Base-by-base conservation (phyloP, 2,888 invertebrate genomes). In the Polylopha cassiicola region DNA sequence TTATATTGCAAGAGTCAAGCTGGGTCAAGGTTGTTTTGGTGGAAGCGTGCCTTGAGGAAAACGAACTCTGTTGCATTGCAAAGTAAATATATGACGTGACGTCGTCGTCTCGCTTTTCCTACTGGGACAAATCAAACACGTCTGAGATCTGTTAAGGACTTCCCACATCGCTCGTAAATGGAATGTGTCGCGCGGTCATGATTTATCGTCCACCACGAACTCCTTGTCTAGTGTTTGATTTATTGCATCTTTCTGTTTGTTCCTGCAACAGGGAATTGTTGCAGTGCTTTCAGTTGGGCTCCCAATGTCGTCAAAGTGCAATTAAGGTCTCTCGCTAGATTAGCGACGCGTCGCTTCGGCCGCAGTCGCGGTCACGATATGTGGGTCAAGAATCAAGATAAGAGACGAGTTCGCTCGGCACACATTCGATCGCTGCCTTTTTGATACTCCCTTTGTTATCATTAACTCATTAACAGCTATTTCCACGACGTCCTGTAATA, bases 371-470 rank as follows among this genome's bases (percentile, higher is more conserved):
- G 73, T 68, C 73, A 65, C 64, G 50, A 54, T 64, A 78, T 71
- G 72, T 77, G 64, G 78, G 78, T 78, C 78, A 76, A 77, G 77
- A 74, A 77, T 78, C 78, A 74, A 77, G 77, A 75, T 70, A 72
- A 72, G 67, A 61, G 65, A 67, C 69, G 70, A 70, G 70, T 54
- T 53, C 38, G 43, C 55, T 51, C 56, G 73, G 52, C 53, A 67
- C 61, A 66, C 68, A 65, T 69, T 67, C 60, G 56, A 58, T 53
- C 30, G 26, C n/a, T n/a, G n/a, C n/a, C n/a, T n/a, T n/a, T n/a
- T n/a, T n/a, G n/a, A n/a, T n/a, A n/a, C n/a, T n/a, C n/a, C n/a
- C n/a, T n/a, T n/a, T n/a, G n/a, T n/a, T n/a, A n/a, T n/a, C n/a
- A n/a, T n/a, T n/a, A n/a, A n/a, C n/a, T n/a, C n/a, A n/a, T n/a